A percentile compares a stretch with the other conserved stretches of the same genome.
Evolutionary conservation across 2,888 invertebrate genomes (phyloP).

Genomic region (Carcina quercana): DNA sequence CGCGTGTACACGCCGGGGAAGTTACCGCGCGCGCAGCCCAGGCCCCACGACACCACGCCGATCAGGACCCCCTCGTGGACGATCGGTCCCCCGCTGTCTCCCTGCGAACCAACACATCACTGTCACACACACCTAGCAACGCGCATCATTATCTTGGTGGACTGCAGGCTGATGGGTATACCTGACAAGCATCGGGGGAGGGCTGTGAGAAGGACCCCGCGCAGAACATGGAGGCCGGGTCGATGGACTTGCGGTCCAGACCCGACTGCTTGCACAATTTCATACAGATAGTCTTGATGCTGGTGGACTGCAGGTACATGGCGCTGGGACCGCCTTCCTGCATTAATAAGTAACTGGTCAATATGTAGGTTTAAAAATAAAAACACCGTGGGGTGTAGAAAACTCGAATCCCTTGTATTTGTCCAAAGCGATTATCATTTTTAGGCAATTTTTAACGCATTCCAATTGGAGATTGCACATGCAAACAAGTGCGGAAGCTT

Average conservation of each 20-base stretch:
- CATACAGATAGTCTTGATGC: slow-evolving; percentile 58
- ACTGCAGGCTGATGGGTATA: slow-evolving; percentile 16
- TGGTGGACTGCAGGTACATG: slow-evolving; percentile 53
- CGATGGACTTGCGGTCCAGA: slow-evolving; percentile 50
- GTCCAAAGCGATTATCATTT: no score
- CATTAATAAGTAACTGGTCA: no score
- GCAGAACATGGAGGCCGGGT: slow-evolving; percentile 68
- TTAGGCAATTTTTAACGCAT: no score
- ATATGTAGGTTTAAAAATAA: background rate
- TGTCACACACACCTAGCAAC: background rate
- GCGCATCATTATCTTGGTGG: background rate
- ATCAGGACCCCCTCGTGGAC: slow-evolving; percentile 58
- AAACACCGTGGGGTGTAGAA: no score
- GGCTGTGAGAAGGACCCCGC: slow-evolving; percentile 63
- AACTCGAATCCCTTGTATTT: no score
- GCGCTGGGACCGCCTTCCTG: slow-evolving; percentile 60
- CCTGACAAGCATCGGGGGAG: slow-evolving; percentile 71
- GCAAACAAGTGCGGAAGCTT: no score
- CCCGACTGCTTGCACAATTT: slow-evolving; percentile 57
- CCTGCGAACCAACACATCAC: slow-evolving; percentile 36
- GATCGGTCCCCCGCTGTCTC: slow-evolving; percentile 68
- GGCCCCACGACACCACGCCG: slow-evolving; percentile 68
- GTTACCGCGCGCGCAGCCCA: slow-evolving; percentile 65
- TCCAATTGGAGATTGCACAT: no score
- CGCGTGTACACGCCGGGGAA: slow-evolving; percentile 69